Percentiles rank a stretch among this genome's conserved stretches.
Evolutionary conservation across 2,888 invertebrate species (phyloP).

Genomic region (Odontocolon sp.): DNA sequence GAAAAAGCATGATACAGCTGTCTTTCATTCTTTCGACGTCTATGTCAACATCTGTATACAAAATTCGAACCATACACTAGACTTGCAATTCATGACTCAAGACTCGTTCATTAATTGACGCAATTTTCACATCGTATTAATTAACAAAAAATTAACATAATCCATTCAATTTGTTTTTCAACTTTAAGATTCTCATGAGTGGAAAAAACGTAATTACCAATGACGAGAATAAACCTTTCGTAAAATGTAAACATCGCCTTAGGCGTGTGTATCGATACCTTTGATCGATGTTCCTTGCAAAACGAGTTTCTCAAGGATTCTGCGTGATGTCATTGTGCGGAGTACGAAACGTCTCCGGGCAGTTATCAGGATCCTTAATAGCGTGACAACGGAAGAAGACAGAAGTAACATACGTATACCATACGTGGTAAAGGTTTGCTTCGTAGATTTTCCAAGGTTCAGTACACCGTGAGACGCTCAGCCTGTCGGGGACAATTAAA

Average conservation of each 20-base stretch:
- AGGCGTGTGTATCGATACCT: too few relatives aligned
- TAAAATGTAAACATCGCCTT: background rate
- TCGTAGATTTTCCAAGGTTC: constrained; percentile 21
- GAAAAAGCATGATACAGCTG: background rate
- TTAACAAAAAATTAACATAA: constrained; percentile 4
- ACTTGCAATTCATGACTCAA: background rate
- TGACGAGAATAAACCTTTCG: background rate
- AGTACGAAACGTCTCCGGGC: constrained; percentile 22
- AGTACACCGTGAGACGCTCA: constrained; percentile 37
- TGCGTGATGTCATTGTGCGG: constrained; percentile 11
- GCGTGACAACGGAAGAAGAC: constrained; percentile 34
- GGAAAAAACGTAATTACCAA: background rate
- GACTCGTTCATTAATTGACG: constrained; percentile 11
- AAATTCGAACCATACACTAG: too few relatives aligned
- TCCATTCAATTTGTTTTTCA: constrained; percentile 2
- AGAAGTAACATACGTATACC: constrained; percentile 54
- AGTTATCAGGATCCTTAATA: constrained; percentile 22
- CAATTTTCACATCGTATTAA: constrained; percentile 15
- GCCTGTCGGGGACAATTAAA: constrained; percentile 62
- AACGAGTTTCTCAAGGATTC: constrained; percentile 27
- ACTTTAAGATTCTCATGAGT: background rate
- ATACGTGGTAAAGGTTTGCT: constrained; percentile 58
- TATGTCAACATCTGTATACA: background rate
- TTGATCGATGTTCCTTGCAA: background rate
- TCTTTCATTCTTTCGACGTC: background rate